Percentiles rank a stretch among this genome's conserved stretches.
Evolutionary conservation across 92 coral and sea anemone genomes (phyloP).

Genomic region (Porites divaricata): DNA sequence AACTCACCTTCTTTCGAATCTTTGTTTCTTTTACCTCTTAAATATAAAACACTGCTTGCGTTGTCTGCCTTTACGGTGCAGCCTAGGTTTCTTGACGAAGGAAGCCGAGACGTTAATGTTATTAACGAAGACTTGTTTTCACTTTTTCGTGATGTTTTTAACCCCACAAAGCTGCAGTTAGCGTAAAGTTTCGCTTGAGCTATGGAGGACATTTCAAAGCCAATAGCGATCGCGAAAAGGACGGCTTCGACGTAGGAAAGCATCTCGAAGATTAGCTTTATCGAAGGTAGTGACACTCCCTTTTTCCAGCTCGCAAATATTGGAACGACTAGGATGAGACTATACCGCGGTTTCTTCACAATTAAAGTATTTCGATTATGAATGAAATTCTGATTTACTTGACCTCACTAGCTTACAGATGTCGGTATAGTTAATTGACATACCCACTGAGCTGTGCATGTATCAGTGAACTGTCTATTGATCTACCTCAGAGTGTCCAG

Average conservation of each 20-base stretch:
- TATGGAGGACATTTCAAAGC: background rate
- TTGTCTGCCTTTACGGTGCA: constrained; percentile 1
- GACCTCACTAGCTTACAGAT: too few relatives aligned
- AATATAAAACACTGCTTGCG: background rate
- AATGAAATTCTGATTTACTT: too few relatives aligned
- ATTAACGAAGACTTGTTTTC: background rate
- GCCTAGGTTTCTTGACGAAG: background rate
- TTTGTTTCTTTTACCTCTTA: constrained; percentile 7
- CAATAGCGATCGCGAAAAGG: background rate
- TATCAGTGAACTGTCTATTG: too few relatives aligned
- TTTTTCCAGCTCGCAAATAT: too few relatives aligned
- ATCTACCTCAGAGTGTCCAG: too few relatives aligned
- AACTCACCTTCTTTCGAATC: constrained; percentile 12
- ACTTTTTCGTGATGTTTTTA: background rate
- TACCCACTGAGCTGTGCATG: too few relatives aligned
- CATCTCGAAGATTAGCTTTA: background rate
- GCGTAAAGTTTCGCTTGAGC: constrained; percentile 3
- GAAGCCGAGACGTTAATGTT: background rate
- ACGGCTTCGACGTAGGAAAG: background rate
- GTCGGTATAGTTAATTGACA: too few relatives aligned
- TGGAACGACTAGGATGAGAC: too few relatives aligned
- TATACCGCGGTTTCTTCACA: too few relatives aligned
- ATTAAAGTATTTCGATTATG: too few relatives aligned
- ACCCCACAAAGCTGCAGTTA: constrained; percentile 3
- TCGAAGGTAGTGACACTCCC: too few relatives aligned